Evolutionary conservation across 2,113 vertebrate species (phyloP).

Genomic region (Takifugu flavidus): DNA sequence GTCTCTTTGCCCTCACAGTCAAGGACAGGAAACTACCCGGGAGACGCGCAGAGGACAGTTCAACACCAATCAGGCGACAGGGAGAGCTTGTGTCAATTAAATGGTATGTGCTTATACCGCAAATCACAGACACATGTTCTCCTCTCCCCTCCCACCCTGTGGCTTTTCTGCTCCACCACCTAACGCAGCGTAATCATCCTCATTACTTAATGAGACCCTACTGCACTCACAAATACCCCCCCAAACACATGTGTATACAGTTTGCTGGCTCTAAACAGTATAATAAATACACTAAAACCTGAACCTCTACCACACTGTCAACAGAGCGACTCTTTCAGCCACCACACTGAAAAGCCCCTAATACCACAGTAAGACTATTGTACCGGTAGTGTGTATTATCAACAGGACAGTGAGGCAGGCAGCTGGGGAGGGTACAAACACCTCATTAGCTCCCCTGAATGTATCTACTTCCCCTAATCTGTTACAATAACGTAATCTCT

Average conservation of each 20-base stretch:
- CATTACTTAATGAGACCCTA: constrained; percentile 71
- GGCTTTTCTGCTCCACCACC: constrained; percentile 55
- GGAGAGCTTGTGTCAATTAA: constrained; percentile 72
- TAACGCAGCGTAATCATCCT: constrained; percentile 71
- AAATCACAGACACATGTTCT: constrained; percentile 73
- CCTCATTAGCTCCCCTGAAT: constrained; percentile 70
- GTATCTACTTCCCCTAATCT: constrained; percentile 74
- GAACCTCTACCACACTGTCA: constrained; percentile 39
- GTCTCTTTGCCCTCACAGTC: constrained; percentile 62
- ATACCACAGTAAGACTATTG: constrained; percentile 66
- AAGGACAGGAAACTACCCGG: constrained; percentile 52
- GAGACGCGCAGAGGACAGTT: constrained; percentile 60
- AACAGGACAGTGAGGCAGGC: constrained; percentile 69
- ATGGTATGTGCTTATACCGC: constrained; percentile 75
- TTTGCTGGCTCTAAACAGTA: constrained; percentile 25
- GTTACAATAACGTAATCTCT: constrained; percentile 76
- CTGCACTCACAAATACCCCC: constrained; percentile 55
- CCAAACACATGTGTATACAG: constrained; percentile 41
- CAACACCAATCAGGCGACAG: constrained; percentile 60
- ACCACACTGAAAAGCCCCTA: constrained; percentile 56
- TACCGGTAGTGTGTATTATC: constrained; percentile 57
- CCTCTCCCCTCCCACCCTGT: constrained; percentile 51
- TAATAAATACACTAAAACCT: constrained; percentile 26
- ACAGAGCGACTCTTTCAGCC: constrained; percentile 32
- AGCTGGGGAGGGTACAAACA: constrained; percentile 61